phyloP scores from a whole-genome alignment of 2,888 invertebrate genomes.

The Sinhomidia bicolor region DNA sequence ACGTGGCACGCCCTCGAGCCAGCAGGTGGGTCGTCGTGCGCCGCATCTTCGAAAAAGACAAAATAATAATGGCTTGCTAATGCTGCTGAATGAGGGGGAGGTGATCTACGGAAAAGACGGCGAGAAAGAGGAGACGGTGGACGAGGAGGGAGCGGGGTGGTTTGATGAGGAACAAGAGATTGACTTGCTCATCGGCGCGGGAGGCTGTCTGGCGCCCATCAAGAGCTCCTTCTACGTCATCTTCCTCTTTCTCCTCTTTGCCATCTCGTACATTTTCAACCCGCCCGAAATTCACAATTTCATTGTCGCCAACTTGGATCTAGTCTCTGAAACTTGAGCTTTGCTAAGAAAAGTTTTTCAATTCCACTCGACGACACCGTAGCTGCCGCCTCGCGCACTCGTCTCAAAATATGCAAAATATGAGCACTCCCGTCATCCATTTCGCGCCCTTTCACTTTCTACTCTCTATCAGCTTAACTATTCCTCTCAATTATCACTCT shows the following conservation, averaged over 20 bases:
- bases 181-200: slow-evolving; percentile 31
- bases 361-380: too few relatives aligned
- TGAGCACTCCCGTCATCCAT: too few relatives aligned
- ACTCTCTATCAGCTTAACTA: too few relatives aligned
- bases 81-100: neutral
- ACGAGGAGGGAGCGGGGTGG: neutral
- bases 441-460: too few relatives aligned
- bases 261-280: slow-evolving; percentile 75
- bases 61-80: neutral
- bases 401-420: too few relatives aligned
- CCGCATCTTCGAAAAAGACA: neutral
- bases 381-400: too few relatives aligned
- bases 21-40: slow-evolving; percentile 72
- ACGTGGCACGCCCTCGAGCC: slow-evolving; percentile 56
- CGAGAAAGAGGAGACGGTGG: neutral
- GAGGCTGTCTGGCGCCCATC: slow-evolving; percentile 64
- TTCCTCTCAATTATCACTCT: too few relatives aligned
- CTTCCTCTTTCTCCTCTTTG: slow-evolving; percentile 74
- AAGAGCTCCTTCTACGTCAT: slow-evolving; percentile 75
- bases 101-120: neutral
- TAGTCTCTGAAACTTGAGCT: slow-evolving; percentile 52
- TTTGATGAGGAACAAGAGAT: slow-evolving; percentile 9
- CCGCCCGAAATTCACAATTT: slow-evolving; percentile 77
- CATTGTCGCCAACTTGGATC: slow-evolving; percentile 75
- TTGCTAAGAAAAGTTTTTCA: too few relatives aligned